Evolutionary conservation across 2,797 vertebrate species (phyloP).

Genomic region (Jordanella pulchra): DNA sequence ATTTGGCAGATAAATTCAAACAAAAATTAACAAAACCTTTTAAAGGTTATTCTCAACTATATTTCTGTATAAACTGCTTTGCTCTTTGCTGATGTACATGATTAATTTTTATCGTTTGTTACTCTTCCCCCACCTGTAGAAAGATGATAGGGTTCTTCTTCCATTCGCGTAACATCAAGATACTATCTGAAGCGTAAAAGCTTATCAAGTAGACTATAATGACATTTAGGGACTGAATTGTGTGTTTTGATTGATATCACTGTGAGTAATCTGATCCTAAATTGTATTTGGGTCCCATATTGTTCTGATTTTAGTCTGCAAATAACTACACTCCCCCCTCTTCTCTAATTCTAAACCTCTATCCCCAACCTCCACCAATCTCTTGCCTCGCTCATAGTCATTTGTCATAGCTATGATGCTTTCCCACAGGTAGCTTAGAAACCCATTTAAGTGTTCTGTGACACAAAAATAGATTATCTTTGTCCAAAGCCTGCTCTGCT

Average conservation of each 20-base stretch:
- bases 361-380: constrained; percentile 17
- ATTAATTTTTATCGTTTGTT: constrained; percentile 44
- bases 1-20: constrained; percentile 10
- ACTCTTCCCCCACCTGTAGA: constrained; percentile 36
- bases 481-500: constrained; percentile 62
- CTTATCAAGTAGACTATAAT: constrained; percentile 73
- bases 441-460: constrained; percentile 68
- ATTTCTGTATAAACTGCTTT: constrained; percentile 49
- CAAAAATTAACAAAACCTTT: constrained; percentile 11
- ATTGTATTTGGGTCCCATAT: constrained; percentile 74
- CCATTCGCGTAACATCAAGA: constrained; percentile 69
- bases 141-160: constrained; percentile 59
- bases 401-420: constrained; percentile 74
- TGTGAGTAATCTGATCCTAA: constrained; percentile 73
- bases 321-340: constrained; percentile 57
- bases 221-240: constrained; percentile 75
- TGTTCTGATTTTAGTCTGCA: constrained; percentile 65
- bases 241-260: constrained; percentile 78
- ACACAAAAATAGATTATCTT: constrained; percentile 72
- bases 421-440: constrained; percentile 72
- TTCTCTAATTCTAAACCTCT: constrained; percentile 36
- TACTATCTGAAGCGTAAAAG: constrained; percentile 74
- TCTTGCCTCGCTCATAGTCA: constrained; percentile 50
- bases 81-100: constrained; percentile 11
- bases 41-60: constrained; percentile 56